phyloP scores from a whole-genome alignment of 1,140 invertebrate genomes.

The Pseudomyrmex gracilis region DNA sequence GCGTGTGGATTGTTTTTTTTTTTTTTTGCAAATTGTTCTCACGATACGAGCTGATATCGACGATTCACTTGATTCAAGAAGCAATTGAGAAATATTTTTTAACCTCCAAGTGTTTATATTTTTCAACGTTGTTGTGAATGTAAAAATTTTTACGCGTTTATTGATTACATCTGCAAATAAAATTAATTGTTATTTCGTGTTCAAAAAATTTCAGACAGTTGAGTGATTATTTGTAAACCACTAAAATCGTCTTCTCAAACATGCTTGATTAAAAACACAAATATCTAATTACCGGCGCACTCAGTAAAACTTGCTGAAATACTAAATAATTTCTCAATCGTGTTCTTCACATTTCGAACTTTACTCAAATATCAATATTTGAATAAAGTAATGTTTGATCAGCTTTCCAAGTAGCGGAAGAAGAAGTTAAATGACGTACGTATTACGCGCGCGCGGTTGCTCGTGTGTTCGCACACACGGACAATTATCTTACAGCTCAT shows the following conservation, averaged over 20 bases:
- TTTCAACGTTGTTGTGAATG: not conserved
- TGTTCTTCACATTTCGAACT: not conserved
- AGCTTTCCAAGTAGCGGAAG: not conserved
- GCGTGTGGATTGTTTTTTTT: constrained; percentile 5
- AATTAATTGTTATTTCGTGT: too few species aligned
- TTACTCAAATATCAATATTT: not conserved
- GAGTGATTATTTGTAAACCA: too few species aligned
- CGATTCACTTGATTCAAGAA: not conserved
- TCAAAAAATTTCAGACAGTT: too few species aligned
- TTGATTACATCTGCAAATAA: not conserved
- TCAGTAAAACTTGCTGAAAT: not conserved
- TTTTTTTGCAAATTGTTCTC: constrained; percentile 4
- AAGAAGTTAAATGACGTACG: not conserved
- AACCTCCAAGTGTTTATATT: too few species aligned
- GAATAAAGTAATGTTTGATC: not conserved
- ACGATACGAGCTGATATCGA: not conserved
- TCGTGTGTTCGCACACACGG: not conserved
- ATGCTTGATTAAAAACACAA: too few species aligned
- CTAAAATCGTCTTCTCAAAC: too few species aligned
- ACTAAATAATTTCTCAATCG: not conserved
- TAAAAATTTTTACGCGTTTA: not conserved
- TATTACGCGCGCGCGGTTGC: too few species aligned
- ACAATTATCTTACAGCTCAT: constrained; percentile 18
- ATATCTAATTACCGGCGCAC: too few species aligned
- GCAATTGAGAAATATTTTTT: not conserved